Evolutionary conservation across 2,113 vertebrate species (phyloP).

Genomic region (Plectropomus leopardus): DNA sequence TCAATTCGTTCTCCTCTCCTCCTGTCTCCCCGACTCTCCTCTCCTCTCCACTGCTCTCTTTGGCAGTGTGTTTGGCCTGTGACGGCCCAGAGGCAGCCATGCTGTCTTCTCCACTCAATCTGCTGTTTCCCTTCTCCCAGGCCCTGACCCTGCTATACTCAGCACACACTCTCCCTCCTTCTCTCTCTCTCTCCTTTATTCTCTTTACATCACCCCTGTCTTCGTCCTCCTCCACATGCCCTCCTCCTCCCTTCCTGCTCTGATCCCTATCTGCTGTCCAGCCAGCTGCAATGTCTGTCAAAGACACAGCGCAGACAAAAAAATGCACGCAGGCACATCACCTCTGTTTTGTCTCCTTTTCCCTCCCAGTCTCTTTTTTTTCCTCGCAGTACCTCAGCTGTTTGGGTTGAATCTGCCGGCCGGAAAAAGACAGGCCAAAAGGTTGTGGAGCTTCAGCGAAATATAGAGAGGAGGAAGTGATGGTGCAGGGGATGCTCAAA

Average conservation of each 20-base stretch:
- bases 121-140: constrained; percentile 65
- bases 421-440: constrained; percentile 39
- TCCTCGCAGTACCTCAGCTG: constrained; percentile 33
- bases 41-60: constrained; percentile 71
- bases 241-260: constrained; percentile 26
- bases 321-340: constrained; percentile 27
- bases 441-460: constrained; percentile 10
- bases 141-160: constrained; percentile 73
- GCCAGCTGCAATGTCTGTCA: constrained; percentile 57
- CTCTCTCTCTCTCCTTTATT: constrained; percentile 35
- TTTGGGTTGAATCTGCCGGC: constrained; percentile 47
- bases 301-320: constrained; percentile 31
- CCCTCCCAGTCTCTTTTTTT: not conserved
- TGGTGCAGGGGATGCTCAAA: constrained; percentile 2
- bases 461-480: constrained; percentile 8
- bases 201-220: constrained; percentile 53
- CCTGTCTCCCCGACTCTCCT: constrained; percentile 45
- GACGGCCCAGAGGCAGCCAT: constrained; percentile 78
- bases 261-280: constrained; percentile 61
- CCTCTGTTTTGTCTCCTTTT: constrained; percentile 40
- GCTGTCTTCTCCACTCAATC: constrained; percentile 80
- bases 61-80: constrained; percentile 76
- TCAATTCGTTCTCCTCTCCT: constrained; percentile 54
- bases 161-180: constrained; percentile 30
- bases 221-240: constrained; percentile 38